Evolutionary conservation across 2,113 vertebrate genomes (phyloP).

Genomic region (Trinectes maculatus): DNA sequence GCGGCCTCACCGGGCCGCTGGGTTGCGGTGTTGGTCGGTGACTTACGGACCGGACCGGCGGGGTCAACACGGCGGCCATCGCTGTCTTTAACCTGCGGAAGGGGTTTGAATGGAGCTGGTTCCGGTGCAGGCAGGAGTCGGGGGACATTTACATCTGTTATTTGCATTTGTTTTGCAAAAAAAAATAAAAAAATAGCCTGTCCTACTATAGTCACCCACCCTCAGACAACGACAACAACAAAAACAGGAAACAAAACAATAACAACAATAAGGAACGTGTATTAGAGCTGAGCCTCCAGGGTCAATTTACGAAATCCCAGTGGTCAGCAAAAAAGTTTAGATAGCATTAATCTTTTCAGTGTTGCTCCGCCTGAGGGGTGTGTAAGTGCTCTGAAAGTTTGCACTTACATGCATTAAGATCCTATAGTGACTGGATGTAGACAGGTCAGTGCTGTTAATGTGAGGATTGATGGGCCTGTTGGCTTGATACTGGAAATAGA

Average conservation of each 20-base stretch:
- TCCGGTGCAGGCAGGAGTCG: not conserved
- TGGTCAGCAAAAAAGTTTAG: not conserved
- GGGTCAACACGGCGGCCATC: conserved; percentile 7
- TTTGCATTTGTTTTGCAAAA: conserved; percentile 71
- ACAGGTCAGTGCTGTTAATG: not conserved
- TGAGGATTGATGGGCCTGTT: not conserved
- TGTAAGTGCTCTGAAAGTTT: not conserved
- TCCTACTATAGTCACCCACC: not conserved
- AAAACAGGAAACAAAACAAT: not conserved
- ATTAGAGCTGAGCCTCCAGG: not conserved
- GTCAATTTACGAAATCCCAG: not conserved
- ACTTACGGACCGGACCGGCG: conserved; percentile 59
- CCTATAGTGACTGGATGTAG: not conserved
- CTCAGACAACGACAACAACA: not conserved
- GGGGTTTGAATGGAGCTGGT: not conserved
- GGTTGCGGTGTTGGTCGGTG: conserved; percentile 35
- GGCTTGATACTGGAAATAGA: not conserved
- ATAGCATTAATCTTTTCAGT: not conserved
- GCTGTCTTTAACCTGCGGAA: not conserved
- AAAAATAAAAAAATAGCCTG: conserved; percentile 28
- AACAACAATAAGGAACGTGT: no score
- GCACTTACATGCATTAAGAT: not conserved
- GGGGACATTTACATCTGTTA: conserved; percentile 63
- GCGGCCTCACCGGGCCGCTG: conserved; percentile 19
- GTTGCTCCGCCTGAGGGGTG: not conserved